Percentiles rank a stretch among this genome's conserved stretches.
Conservation (phyloP, 2,888 invertebrate genomes). For the Parnassius orleans region DNA sequence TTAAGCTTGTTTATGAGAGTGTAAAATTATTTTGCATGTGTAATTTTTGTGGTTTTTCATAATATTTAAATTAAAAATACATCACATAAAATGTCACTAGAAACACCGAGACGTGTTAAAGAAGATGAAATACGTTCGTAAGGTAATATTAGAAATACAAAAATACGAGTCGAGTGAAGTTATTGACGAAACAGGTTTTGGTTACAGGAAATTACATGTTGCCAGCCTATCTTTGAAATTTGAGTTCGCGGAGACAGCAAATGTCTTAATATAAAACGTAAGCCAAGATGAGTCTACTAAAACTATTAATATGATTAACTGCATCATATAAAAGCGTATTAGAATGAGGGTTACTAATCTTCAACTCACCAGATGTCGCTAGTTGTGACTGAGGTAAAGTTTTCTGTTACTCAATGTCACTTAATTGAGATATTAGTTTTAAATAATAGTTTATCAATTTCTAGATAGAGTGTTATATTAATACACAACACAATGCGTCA, state of each 20-base stretch:
- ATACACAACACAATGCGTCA: too few relatives aligned
- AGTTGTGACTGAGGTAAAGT: too few relatives aligned
- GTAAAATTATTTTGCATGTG: too few relatives aligned
- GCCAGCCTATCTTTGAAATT: constrained; percentile 17
- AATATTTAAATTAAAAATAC: not conserved
- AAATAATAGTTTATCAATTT: too few relatives aligned
- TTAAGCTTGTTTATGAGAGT: too few relatives aligned
- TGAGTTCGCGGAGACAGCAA: constrained; percentile 3
- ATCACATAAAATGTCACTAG: constrained; percentile 7
- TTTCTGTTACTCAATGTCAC: too few relatives aligned
- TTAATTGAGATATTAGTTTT: too few relatives aligned
- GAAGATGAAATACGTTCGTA: constrained; percentile 14
- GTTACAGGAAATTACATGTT: constrained; percentile 25
- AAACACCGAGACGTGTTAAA: constrained; percentile 1
- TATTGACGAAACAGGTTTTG: constrained; percentile 10
- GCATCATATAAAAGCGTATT: constrained; percentile 1
- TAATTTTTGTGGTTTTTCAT: too few relatives aligned
- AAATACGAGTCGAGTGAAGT: constrained; percentile 21
- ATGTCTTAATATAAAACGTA: not conserved
- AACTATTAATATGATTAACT: constrained; percentile 19
- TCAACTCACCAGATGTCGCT: too few relatives aligned
- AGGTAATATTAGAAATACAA: constrained; percentile 20
- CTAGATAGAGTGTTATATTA: too few relatives aligned
- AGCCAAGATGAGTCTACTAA: not conserved
- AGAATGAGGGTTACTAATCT: not conserved